Evolutionary conservation across 2,113 vertebrate species (phyloP).

Genomic region (Poecilia latipinna): DNA sequence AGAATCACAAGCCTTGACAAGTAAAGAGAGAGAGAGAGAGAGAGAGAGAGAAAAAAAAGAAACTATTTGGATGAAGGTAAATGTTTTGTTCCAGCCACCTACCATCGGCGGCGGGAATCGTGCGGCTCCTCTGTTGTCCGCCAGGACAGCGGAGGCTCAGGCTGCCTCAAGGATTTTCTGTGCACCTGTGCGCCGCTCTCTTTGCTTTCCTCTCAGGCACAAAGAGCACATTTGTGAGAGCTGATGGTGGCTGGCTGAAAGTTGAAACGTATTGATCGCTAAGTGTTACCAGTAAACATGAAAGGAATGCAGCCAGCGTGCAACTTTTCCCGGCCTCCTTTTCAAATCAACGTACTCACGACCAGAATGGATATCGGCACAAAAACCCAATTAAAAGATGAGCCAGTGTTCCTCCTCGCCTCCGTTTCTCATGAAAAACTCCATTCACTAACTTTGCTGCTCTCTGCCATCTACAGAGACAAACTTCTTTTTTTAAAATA

Average conservation of each 20-base stretch:
- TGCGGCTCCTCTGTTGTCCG: not conserved
- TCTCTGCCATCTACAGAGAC: not conserved
- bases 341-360: conserved; percentile 6
- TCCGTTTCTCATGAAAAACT: conserved; percentile 1
- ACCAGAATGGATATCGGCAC: not conserved
- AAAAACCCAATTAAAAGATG: conserved; percentile 3
- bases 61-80: conserved; percentile 7
- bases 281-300: conserved; percentile 14
- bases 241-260: conserved; percentile 8
- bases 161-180: conserved; percentile 36
- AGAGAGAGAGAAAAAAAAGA: not conserved
- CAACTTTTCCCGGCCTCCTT: conserved; percentile 16
- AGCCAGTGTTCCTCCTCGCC: not conserved
- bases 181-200: not conserved
- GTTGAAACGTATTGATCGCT: conserved; percentile 20
- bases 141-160: not conserved
- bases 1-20: not conserved
- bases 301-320: conserved; percentile 4
- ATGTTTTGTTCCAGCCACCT: conserved; percentile 11
- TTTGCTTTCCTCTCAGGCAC: conserved; percentile 13
- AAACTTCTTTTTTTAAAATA: conserved; percentile 16
- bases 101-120: conserved; percentile 10
- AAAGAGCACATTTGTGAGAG: conserved; percentile 8
- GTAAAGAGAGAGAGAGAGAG: not conserved
- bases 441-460: conserved; percentile 5